Conservation (phyloP, 2,797 vertebrate genomes). For the Esox masquinongy region DNA sequence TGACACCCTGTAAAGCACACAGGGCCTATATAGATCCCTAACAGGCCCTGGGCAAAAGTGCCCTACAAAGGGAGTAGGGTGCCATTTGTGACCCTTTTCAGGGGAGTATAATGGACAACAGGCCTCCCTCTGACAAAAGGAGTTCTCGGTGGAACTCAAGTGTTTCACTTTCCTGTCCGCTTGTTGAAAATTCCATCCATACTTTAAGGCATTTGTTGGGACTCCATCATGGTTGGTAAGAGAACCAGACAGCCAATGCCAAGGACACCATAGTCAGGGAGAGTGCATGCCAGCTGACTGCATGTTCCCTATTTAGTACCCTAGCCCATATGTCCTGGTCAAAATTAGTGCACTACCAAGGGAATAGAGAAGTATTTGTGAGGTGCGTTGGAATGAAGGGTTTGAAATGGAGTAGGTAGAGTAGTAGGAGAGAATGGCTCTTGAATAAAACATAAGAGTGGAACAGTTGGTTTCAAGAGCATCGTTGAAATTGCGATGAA, state of each 20-base stretch:
- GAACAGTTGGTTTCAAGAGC: neutral
- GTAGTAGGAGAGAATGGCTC: neutral
- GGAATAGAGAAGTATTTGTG: neutral
- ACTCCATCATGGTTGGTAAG: neutral
- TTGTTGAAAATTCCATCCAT: neutral
- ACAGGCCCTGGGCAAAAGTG: too few relatives aligned
- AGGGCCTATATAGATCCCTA: too few relatives aligned
- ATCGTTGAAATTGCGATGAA: constrained; percentile 35
- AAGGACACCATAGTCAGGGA: neutral
- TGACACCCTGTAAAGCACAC: too few relatives aligned
- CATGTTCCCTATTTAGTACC: neutral
- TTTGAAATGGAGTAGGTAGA: neutral
- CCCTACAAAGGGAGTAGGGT: neutral
- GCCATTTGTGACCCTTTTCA: neutral
- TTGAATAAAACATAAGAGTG: neutral
- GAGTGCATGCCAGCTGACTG: neutral
- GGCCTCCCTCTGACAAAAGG: neutral
- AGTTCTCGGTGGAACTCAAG: neutral
- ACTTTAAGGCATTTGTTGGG: neutral
- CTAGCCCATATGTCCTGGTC: too few relatives aligned
- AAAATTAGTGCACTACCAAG: neutral
- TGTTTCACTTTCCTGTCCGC: neutral
- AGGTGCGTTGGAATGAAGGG: neutral
- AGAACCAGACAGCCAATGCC: neutral
- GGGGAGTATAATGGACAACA: neutral